Evolutionary conservation across 2,113 vertebrate species (phyloP), one percentile per base, ranked within the genome.

Genomic region (Odocoileus hemionus): DNA sequence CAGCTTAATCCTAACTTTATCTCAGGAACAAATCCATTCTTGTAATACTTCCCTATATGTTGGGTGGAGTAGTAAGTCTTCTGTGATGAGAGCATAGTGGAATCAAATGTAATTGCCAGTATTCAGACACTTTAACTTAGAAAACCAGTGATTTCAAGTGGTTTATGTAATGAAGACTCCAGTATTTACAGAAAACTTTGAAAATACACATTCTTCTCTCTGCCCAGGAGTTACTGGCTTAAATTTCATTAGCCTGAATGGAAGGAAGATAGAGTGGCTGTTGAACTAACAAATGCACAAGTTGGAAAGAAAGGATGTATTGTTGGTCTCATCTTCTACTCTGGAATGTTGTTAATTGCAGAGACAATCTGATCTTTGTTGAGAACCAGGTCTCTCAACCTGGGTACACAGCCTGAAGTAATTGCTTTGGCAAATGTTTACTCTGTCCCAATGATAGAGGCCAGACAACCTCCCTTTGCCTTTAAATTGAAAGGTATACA

Each of bases 391-490:
- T 89, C 83, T 47, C n/a, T 86, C 16, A 76, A 43, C 78, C 57
- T 84, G 50, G 39, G 9, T 84, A 50, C 54, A 79, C 43, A 79
- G 82, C 47, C 84, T 60, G 70, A 96, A 85, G 64, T 88, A 70
- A 95, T 88, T 93, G 76, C 90, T 95, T 93, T 91, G 82, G 83
- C 67, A 94, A 70, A 45, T 92, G 36, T 85, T 89, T 91, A 86
- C 82, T 85, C 15, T 57, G 5, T 47, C 39, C 45, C 33, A 95
- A 1, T 16, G 16, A 36, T 55, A 61, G 80, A 96, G 36, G 36
- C 36, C 19, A 79, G 14, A 10, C 33, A 78, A 47, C 28, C 36
- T 83, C 45, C 64, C 30, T 80, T 79, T 39, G 33, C 54, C 28
- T 94, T 92, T 93, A 67, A 86, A 60, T 67, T 43, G 89, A 50